These are phyloP conservation scores for Rallus crepitans DNA, from an alignment of 2,797 vertebrate species.

Conservation along the genomic window DNA sequence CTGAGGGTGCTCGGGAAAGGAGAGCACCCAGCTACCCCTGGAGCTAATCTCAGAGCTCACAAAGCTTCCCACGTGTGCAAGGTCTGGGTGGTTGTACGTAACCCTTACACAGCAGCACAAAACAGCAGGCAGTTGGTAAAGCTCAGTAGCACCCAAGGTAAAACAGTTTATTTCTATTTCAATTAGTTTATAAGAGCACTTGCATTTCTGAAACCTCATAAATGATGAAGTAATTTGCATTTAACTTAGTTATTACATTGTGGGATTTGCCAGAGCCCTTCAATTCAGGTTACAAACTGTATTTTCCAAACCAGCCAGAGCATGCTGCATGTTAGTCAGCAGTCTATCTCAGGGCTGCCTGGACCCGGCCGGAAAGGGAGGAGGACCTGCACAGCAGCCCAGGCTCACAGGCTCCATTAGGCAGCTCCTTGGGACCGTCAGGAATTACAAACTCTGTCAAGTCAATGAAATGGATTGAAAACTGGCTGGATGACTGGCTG, in stretches of 20 bases:
- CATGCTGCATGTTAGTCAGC: background rate
- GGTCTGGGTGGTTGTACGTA: background rate
- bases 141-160: background rate
- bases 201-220: background rate
- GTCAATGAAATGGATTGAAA: background rate
- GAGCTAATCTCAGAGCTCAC: background rate
- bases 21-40: background rate
- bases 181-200: conserved; percentile 2
- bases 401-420: background rate
- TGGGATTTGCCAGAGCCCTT: conserved; percentile 41
- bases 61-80: background rate
- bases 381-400: background rate
- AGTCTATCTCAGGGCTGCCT: background rate
- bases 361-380: background rate
- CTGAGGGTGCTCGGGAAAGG: background rate
- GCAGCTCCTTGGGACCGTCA: background rate
- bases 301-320: conserved; percentile 53
- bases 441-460: background rate
- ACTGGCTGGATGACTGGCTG: background rate
- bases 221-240: conserved; percentile 21
- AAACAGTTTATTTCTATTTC: background rate
- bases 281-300: conserved; percentile 22
- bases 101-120: background rate
- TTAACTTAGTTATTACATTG: conserved; percentile 31
- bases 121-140: background rate